Evolutionary conservation across 2,888 invertebrate species (phyloP), one percentile per base, ranked within the genome.

Genomic region (Lobophora halterata): DNA sequence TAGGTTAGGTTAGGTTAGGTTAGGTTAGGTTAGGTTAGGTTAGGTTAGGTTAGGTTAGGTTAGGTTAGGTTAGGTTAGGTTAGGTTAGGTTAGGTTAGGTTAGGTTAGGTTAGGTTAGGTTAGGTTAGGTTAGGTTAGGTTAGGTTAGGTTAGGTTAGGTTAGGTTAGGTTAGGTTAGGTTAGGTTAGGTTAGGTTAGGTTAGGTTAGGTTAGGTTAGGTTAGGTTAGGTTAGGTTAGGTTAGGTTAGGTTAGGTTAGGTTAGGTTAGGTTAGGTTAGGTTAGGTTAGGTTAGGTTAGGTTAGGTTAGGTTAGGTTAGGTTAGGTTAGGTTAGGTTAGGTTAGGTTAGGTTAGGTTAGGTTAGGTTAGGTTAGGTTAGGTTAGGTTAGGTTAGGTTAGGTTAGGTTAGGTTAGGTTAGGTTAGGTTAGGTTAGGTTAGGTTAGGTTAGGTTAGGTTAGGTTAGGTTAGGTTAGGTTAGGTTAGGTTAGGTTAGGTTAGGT

Each of bases 341-440:
- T 44, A 44, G 40, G 44, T 41, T 44, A 44, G 48, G 49, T 45
- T 49, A 49, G 49, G 49, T 45, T 49, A 49, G 49, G 45, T 45
- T 45, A 45, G 49, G 45, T 45, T 45, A 45, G 42, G 45, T 39
- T 42, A 42, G 47, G 35, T 35, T 35, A 23, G 24, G 32, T 19
- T 31, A 21, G 21, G 31, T 19, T 32, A 20, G 23, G 31, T 31
- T 29, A 36, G 29, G 36, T 29, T 36, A 36, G 28, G 36, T 36
- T 36, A 34, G 34, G 34, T 34, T 34, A 34, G 34, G 34, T 29
- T 34, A 34, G 33, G 34, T 34, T 34, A 34, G 34, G 34, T 34
- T 34, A 34, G 34, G 34, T 34, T 34, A 34, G 34, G 34, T 34
- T 34, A 34, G 34, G 34, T n/a, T n/a, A n/a, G n/a, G 34, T 27